Conservation (phyloP, 2,113 vertebrate genomes). For the Gadus chalcogrammus region DNA sequence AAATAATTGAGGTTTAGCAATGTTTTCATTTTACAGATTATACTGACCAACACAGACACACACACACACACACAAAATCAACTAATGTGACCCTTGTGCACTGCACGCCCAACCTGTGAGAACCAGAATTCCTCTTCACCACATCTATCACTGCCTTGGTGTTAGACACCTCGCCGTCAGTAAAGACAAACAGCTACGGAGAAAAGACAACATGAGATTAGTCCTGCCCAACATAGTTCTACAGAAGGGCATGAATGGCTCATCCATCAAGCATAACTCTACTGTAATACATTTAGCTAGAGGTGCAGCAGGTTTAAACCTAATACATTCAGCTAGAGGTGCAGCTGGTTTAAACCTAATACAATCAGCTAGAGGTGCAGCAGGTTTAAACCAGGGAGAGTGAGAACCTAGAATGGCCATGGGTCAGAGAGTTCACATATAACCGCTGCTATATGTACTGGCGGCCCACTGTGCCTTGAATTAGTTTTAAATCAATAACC, state of each 20-base stretch:
- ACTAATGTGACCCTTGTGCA: background rate
- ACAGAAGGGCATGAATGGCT: background rate
- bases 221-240: background rate
- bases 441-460: too few relatives aligned
- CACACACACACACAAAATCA: background rate
- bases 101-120: slow-evolving; percentile 71
- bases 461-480: too few relatives aligned
- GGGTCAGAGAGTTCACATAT: too few relatives aligned
- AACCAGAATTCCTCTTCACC: slow-evolving; percentile 66
- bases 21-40: too few relatives aligned
- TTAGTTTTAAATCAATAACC: too few relatives aligned
- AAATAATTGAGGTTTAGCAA: too few relatives aligned
- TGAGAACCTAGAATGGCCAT: too few relatives aligned
- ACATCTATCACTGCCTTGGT: slow-evolving; percentile 73
- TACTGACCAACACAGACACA: slow-evolving; percentile 2
- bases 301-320: background rate
- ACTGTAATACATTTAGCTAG: background rate
- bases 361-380: background rate
- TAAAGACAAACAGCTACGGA: slow-evolving; percentile 83
- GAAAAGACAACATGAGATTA: slow-evolving; percentile 8
- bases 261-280: background rate
- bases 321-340: background rate
- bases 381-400: too few relatives aligned
- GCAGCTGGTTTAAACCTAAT: background rate
- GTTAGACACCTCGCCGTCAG: slow-evolving; percentile 80